phyloP scores from a whole-genome alignment of 2,113 vertebrate genomes.

The Ovibos moschatus region DNA sequence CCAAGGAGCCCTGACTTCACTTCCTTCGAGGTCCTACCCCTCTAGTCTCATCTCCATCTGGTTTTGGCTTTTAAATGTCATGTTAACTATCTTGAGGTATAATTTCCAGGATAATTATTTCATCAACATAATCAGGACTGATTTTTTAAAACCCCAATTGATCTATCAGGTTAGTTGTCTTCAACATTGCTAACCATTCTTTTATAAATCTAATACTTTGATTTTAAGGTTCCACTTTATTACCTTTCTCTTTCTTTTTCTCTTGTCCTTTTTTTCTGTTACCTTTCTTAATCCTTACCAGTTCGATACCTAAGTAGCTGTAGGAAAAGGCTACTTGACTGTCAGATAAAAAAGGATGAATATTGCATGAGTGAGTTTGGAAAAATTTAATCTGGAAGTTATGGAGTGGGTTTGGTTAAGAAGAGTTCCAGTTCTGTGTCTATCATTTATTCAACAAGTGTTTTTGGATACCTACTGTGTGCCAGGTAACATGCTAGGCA shows the following conservation, averaged over 20 bases:
- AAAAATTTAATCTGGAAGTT: not conserved
- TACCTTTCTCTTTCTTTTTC: not conserved
- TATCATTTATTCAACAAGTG: not conserved
- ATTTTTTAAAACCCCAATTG: not conserved
- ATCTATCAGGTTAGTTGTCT: not conserved
- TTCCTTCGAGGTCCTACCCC: not conserved
- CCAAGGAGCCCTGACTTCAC: not conserved
- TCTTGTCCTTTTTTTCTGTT: not conserved
- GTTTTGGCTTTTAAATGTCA: not conserved
- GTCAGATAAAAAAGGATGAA: not conserved
- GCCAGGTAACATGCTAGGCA: not conserved
- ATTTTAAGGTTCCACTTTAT: not conserved
- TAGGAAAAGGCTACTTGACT: not conserved
- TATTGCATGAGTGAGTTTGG: not conserved
- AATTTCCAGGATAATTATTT: not conserved
- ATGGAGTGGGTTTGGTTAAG: not conserved
- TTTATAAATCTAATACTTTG: not conserved
- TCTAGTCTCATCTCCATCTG: not conserved
- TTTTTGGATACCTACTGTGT: not conserved
- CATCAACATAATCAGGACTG: not conserved
- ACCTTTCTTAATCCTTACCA: not conserved
- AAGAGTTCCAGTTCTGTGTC: not conserved
- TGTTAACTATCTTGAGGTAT: not conserved
- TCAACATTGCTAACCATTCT: not conserved
- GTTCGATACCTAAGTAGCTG: not conserved